Evolutionary conservation across 2,888 invertebrate genomes (phyloP), one percentile per base, ranked within the genome.

Genomic region (Drosophila acutilabella): DNA sequence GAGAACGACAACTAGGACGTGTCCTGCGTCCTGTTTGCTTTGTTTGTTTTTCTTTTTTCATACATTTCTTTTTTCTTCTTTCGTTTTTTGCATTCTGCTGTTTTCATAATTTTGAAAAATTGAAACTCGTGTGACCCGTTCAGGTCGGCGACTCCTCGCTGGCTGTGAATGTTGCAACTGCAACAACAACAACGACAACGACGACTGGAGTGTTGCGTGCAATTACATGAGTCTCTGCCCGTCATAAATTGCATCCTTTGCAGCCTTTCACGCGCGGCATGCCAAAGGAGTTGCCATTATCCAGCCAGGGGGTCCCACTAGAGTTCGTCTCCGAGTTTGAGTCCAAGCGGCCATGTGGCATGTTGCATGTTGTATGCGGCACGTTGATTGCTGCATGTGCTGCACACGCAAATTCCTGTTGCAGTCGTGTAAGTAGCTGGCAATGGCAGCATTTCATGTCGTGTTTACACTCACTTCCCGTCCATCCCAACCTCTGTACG

Each of bases 161-260:
- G 83, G 87, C 87, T 75, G 81, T 70, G 48, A 62, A 8, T 67
- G 65, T 52, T 44, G 50, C 68, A 60, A 58, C 41, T 57, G 71
- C 65, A 45, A 42, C 76, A 71, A 77, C 87, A 82, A 71, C 10
- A 4, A 10, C 51, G 8, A 51, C 74, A 74, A 79, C 88, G 84
- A 23, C 23, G 7, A 26, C 30, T 30, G 30, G 30, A 30, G 30
- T 30, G 30, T 85, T 89, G 83, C 85, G 85, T 87, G 87, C 91
- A 89, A 91, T 90, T 89, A 89, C 81, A 81, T 78, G 85, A 74
- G 67, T 74, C 85, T 87, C 68, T 73, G 68, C 67, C 76, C 70
- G 68, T 74, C 90, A 85, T 90, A 90, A 89, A 91, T 90, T 82
- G 64, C 82, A 83, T 84, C 85, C 89, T 86, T 86, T 82, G 54